Base-by-base conservation (phyloP, 2,888 invertebrate genomes). In the Chouioia cunea region DNA sequence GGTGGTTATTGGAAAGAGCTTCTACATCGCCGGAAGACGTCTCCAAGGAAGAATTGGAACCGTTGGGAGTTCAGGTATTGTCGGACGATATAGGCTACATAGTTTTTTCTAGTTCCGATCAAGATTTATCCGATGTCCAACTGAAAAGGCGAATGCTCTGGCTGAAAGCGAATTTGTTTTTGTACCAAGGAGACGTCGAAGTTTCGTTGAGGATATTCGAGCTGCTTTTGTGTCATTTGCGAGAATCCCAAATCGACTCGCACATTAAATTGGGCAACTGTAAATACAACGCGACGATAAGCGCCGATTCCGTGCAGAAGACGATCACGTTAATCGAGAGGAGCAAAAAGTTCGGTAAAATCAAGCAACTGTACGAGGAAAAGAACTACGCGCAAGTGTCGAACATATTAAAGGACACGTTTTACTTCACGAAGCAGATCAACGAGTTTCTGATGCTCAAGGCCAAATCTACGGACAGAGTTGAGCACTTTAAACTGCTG, bases 311-410 rank as follows among this genome's bases (percentile, higher is more conserved):
- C 4, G 86, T 87, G 0, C 84, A 87, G 66, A 87, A 86, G 75
- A 86, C 88, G 73, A 78, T 89, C 3, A 85, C 84, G 53, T 88
- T 88, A 71, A 65, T 63, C 36, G 59, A 74, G 65, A 87, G 88
- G 73, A 86, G 88, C 20, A 87, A 87, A 71, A 88, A 87, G 75
- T 82, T 93, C 23, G 89, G 90, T 15, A 90, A 90, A 76, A 90
- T 93, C 0, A 88, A 91, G 82, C 88, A 89, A 67, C 85, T 93
- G n/a, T 92, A 90, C 82, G 89, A 91, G 22, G 87, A 87, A 18
- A 89, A 90, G 52, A 88, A 89, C 62, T 93, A 91, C 81, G 87
- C 88, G 20, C 91, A 92, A 78, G 89, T 93, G 0, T 88, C 92
- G 18, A 86, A 87, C 18, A 91, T 93, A 75, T 85, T 94, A 0